phyloP scores from a whole-genome alignment of 2,888 invertebrate species.

The Drosophila longiperda region DNA sequence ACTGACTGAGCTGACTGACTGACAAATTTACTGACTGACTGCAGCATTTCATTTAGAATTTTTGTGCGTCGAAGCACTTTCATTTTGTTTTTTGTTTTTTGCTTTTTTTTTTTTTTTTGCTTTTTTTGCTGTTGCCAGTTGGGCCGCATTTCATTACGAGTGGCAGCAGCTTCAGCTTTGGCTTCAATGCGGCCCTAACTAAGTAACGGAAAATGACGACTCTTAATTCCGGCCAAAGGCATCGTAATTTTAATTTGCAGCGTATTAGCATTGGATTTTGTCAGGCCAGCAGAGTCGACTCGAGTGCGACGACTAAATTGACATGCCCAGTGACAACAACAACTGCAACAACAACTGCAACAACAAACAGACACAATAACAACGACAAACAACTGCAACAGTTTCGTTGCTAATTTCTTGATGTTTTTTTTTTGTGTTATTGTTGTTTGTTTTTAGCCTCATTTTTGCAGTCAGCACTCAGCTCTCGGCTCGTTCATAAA shows the following conservation, averaged over 20 bases:
- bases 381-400: constrained; percentile 43
- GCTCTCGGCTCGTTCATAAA: constrained; percentile 63
- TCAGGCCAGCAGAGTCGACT: constrained; percentile 28
- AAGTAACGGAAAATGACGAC: constrained; percentile 42
- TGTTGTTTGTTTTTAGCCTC: constrained; percentile 15
- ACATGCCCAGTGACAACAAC: constrained; percentile 35
- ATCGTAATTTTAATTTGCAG: constrained; percentile 72
- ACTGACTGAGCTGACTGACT: neutral
- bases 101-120: too few relatives aligned
- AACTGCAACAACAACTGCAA: constrained; percentile 18
- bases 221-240: constrained; percentile 57
- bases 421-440: neutral
- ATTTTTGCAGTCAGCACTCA: constrained; percentile 13
- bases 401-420: constrained; percentile 32
- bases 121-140: constrained; percentile 2
- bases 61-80: constrained; percentile 55
- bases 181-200: constrained; percentile 49
- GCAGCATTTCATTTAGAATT: constrained; percentile 71
- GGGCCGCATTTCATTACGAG: constrained; percentile 63
- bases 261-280: constrained; percentile 67
- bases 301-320: constrained; percentile 48
- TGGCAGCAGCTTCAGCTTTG: constrained; percentile 19
- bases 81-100: constrained; percentile 30
- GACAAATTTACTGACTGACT: constrained; percentile 5
- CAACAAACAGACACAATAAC: constrained; percentile 13